phyloP scores from a whole-genome alignment of 1,140 invertebrate species.

The Pomacea maculata region DNA sequence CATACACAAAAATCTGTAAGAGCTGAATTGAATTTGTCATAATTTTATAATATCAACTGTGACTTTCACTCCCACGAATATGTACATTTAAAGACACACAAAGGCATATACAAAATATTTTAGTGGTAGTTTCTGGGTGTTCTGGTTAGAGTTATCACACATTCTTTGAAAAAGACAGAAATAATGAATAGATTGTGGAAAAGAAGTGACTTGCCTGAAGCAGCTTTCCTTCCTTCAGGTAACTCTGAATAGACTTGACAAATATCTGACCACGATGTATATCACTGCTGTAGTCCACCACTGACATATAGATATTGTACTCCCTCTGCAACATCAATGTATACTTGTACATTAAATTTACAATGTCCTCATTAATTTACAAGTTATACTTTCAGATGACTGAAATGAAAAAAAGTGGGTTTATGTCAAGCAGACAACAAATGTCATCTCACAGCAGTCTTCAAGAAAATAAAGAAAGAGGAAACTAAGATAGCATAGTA shows the following conservation, averaged over 20 bases:
- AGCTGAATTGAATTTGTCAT: no score
- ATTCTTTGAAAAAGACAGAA: no score
- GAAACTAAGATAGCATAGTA: background rate
- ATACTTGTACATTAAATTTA: background rate
- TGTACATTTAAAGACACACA: no score
- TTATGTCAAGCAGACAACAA: no score
- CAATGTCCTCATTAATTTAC: background rate
- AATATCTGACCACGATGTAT: background rate
- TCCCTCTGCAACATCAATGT: conserved; percentile 41
- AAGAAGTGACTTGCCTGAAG: no score
- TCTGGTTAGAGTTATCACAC: no score
- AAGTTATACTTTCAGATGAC: background rate
- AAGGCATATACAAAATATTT: no score
- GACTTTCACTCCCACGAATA: no score
- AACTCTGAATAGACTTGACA: conserved; percentile 6
- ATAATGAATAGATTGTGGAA: no score
- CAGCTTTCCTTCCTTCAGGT: background rate
- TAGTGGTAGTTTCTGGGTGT: no score
- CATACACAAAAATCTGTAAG: no score
- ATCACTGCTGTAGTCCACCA: conserved; percentile 35
- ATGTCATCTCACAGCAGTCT: background rate
- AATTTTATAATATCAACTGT: no score
- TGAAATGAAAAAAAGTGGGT: background rate
- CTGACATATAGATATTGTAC: conserved; percentile 39
- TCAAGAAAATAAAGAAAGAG: background rate